Evolutionary conservation across 2,888 invertebrate species (phyloP).

Genomic region (Auanema freiburgensis): DNA sequence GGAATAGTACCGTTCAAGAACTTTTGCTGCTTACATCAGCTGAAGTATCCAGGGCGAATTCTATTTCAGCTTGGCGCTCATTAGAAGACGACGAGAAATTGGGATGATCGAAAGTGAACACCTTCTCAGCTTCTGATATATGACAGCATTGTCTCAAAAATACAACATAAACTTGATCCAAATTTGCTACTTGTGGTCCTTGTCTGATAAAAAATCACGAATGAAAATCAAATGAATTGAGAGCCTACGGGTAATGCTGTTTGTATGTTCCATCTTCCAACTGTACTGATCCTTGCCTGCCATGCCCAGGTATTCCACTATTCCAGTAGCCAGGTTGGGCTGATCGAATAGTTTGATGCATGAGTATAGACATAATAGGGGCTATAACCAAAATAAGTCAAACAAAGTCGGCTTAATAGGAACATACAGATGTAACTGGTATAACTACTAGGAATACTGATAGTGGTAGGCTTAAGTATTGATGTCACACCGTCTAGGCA

Average conservation of each 20-base stretch:
- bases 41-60: conserved; percentile 27
- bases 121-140: conserved; percentile 41
- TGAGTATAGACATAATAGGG: conserved; percentile 86
- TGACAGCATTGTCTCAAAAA: conserved; percentile 83
- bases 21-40: conserved; percentile 30
- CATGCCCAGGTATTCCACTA: conserved; percentile 32
- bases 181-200: conserved; percentile 13
- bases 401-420: neutral
- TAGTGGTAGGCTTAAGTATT: conserved; percentile 65
- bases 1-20: neutral
- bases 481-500: conserved; percentile 67
- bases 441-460: conserved; percentile 58
- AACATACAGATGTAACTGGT: conserved; percentile 41
- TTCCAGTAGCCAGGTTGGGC: conserved; percentile 21
- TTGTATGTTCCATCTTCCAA: conserved; percentile 29
- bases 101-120: conserved; percentile 90
- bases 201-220: conserved; percentile 12
- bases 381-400: conserved; percentile 66
- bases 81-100: conserved; percentile 70
- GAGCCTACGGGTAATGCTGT: conserved; percentile 31
- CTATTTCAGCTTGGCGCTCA: conserved; percentile 23
- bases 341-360: conserved; percentile 65
- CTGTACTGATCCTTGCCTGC: conserved; percentile 26
- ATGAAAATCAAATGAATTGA: neutral
- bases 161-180: conserved; percentile 88